Conservation (phyloP, 2,113 vertebrate species). For the Montifringilla adamsi region DNA sequence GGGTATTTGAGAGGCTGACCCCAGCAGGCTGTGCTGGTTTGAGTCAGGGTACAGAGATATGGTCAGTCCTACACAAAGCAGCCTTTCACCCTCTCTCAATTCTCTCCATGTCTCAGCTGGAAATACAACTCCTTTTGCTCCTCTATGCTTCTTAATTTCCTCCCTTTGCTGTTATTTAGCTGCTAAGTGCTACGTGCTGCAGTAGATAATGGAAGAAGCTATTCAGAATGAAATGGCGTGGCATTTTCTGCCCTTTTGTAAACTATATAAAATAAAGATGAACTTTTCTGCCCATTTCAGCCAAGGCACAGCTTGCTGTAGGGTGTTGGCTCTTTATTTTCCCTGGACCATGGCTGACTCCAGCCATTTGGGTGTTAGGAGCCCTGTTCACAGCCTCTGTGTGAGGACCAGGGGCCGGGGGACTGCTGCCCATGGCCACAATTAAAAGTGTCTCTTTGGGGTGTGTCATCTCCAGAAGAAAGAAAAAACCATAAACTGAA, state of each 20-base stretch:
- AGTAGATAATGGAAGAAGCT: neutral
- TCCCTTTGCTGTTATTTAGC: slow-evolving; percentile 40
- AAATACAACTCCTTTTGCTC: neutral
- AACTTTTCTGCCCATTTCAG: neutral
- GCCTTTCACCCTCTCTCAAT: neutral
- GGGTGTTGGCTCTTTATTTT: neutral
- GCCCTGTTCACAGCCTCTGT: fast-evolving
- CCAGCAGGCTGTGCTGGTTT: neutral
- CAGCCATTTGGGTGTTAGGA: neutral
- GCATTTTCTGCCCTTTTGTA: slow-evolving; percentile 50
- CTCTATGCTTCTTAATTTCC: slow-evolving; percentile 20
- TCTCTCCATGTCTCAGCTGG: neutral
- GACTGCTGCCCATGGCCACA: neutral
- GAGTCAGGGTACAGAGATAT: neutral
- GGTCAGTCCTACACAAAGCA: neutral
- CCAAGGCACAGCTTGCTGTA: neutral
- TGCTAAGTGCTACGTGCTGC: neutral
- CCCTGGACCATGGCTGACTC: neutral
- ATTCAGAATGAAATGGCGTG: slow-evolving; percentile 5
- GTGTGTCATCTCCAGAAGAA: neutral
- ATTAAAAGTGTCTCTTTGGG: neutral
- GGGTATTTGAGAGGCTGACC: neutral
- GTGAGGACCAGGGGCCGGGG: neutral
- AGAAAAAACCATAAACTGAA: neutral
- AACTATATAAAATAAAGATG: slow-evolving; percentile 23